These are phyloP conservation scores for Connochaetes taurinus DNA, from an alignment of 2,113 vertebrate genomes.

Conservation along the genomic window DNA sequence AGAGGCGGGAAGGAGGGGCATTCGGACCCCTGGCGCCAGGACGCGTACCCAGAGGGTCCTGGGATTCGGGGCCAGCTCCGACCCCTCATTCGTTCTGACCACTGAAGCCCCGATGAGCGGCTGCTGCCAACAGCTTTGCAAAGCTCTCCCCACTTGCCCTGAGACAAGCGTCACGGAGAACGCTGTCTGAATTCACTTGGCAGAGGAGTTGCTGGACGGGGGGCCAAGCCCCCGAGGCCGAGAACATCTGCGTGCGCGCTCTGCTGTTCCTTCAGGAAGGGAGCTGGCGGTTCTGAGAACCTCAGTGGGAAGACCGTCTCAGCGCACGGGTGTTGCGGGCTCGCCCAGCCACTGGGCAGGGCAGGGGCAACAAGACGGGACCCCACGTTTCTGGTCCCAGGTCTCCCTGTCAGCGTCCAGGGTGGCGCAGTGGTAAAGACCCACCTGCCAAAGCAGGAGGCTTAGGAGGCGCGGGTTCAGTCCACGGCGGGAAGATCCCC, in stretches of 20 bases:
- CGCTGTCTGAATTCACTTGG: not conserved
- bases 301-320: not conserved
- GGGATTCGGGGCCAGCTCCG: not conserved
- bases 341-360: not conserved
- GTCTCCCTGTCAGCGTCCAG: not conserved
- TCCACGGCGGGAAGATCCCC: not conserved
- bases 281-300: slow-evolving; percentile 32
- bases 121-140: slow-evolving; percentile 40
- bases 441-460: not conserved
- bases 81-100: slow-evolving; percentile 59
- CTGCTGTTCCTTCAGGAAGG: slow-evolving; percentile 1
- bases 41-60: not conserved
- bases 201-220: slow-evolving; percentile 12
- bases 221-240: not conserved
- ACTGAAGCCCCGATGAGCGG: slow-evolving; percentile 32
- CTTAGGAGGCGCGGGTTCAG: not conserved
- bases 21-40: not conserved
- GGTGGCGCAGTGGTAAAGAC: not conserved
- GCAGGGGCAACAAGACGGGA: rapidly evolving
- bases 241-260: not conserved
- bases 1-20: not conserved
- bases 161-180: not conserved
- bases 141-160: slow-evolving; percentile 40
- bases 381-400: rapidly evolving
- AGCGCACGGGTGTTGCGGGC: not conserved